Base-by-base conservation (phyloP, 2,888 invertebrate genomes). In the Apocheima hispidaria region DNA sequence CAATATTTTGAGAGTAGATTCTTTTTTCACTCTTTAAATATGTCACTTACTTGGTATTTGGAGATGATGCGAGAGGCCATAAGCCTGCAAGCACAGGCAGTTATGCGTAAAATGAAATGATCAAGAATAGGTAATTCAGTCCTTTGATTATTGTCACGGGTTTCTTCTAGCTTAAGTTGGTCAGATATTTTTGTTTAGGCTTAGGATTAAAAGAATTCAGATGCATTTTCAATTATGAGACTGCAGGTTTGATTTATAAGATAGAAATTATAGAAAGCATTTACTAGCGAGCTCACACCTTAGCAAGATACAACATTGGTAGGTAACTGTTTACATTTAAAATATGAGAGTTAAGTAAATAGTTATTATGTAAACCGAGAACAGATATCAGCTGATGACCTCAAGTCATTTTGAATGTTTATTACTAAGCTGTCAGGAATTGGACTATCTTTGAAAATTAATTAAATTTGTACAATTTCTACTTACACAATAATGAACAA, bases 401-500 rank as follows among this genome's bases (percentile, higher is more conserved):
- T 28, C 44, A 44, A 44, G 5, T n/a, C 1, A 12, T n/a, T 6
- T 28, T 2, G 16, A 2, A 23, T 44, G 44, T 28, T 44, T 26
- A 28, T 28, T 18, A n/a, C 9, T 48, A 7, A 6, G n/a, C 6
- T 6, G n/a, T 18, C 18, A 48, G 12, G n/a, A n/a, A 21, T 1
- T 21, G 6, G 4, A 0, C n/a, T 18, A n/a, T 10, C 9, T 41
- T 5, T 18, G 4, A 12, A 12, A 12, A 7, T 9, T 18, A 0
- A 3, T 6, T 12, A 23, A 48, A 2, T 35, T 49, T 41, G 0
- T 10, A 12, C 7, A 20, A 21, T 38, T 50, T 33, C 10, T 52
- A 62, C 61, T 62, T 49, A 69, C 67, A 62, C 48, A 60, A 43
- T 60, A 41, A 5, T 21, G 10, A 52, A 58, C 28, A 49, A 5